phyloP scores from a whole-genome alignment of 2,113 vertebrate species.

The Prionailurus bengalensis region DNA sequence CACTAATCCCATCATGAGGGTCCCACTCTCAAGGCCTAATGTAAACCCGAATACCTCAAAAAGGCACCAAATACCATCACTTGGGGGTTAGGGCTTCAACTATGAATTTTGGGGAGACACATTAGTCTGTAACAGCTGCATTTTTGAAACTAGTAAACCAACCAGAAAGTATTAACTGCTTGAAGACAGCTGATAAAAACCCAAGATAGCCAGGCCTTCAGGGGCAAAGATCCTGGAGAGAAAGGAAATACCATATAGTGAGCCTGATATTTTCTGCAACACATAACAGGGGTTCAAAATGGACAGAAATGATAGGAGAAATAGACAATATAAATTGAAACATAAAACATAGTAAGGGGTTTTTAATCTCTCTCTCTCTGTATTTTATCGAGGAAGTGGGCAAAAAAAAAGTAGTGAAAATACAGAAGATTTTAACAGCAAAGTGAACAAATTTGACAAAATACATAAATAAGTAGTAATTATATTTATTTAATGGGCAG shows the following conservation, averaged over 20 bases:
- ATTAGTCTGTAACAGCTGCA: neutral
- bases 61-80: neutral
- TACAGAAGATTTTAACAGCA: neutral
- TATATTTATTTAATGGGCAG: neutral
- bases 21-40: neutral
- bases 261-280: neutral
- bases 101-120: neutral
- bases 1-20: neutral
- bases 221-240: neutral
- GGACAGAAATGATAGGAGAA: slow-evolving; percentile 21
- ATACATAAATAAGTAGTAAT: neutral
- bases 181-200: neutral
- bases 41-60: neutral
- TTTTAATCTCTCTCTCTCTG: neutral
- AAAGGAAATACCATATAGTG: neutral
- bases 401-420: neutral
- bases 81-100: neutral
- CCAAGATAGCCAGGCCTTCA: neutral
- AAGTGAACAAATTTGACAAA: slow-evolving; percentile 40
- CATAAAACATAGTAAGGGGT: neutral
- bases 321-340: neutral
- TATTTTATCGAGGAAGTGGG: slow-evolving; percentile 18
- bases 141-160: slow-evolving; percentile 11
- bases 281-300: slow-evolving; percentile 11
- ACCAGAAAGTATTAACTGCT: neutral